A percentile compares a stretch with the other conserved stretches of the same genome.
Evolutionary conservation across 2,113 vertebrate species (phyloP).

Genomic region (Cinclus mexicanus): DNA sequence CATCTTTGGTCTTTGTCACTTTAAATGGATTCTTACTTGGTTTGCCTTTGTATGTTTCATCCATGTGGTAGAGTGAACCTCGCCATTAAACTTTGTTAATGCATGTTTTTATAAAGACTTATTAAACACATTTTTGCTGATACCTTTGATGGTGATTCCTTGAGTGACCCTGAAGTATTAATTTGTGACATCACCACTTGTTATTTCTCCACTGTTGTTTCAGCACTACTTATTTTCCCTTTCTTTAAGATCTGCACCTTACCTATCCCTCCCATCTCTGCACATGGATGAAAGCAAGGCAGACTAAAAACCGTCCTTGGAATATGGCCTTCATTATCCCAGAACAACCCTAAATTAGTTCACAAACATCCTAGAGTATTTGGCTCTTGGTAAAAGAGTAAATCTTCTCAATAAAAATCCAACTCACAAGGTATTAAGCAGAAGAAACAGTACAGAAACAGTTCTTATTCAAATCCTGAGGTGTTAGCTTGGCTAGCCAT

Average conservation of each 20-base stretch:
- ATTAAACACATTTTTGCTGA: neutral
- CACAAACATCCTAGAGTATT: neutral
- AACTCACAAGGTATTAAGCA: neutral
- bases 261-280: neutral
- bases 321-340: neutral
- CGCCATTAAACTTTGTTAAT: neutral
- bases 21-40: neutral
- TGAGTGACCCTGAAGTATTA: neutral
- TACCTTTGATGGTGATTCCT: neutral
- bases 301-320: neutral
- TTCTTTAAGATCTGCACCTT: neutral
- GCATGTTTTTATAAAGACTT: neutral
- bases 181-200: neutral
- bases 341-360: neutral
- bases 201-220: neutral
- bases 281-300: rapidly evolving
- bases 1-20: neutral
- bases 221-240: neutral
- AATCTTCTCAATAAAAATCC: neutral
- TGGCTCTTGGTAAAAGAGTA: neutral
- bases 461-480: neutral
- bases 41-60: neutral
- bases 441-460: neutral
- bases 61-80: neutral
- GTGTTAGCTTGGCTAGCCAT: neutral